Percentiles rank a stretch among this genome's conserved stretches.
phyloP scores from a whole-genome alignment of 2,888 invertebrate genomes.

The Leucophenga maculata region DNA sequence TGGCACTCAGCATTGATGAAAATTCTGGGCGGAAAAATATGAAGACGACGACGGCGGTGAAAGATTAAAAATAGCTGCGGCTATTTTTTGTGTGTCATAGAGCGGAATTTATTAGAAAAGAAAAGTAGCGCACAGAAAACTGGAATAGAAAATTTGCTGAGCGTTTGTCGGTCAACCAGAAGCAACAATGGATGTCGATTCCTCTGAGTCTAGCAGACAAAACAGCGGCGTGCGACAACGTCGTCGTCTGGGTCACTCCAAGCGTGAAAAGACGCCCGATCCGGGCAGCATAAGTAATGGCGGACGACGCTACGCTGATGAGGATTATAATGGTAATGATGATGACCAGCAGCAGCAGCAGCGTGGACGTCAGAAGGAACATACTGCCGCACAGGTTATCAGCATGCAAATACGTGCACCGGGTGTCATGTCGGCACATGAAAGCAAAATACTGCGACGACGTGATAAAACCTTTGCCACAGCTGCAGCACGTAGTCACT shows the following conservation, averaged over 20 bases:
- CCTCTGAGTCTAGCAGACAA: constrained; percentile 21
- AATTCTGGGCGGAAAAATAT: constrained; percentile 18
- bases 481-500: constrained; percentile 71
- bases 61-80: constrained; percentile 33
- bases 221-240: constrained; percentile 73
- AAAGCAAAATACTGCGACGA: constrained; percentile 69
- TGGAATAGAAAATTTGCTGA: constrained; percentile 6
- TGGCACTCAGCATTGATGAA: constrained; percentile 22
- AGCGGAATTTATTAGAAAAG: constrained; percentile 9
- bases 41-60: constrained; percentile 8
- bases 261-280: constrained; percentile 78
- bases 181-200: not conserved
- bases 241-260: constrained; percentile 75
- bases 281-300: constrained; percentile 39
- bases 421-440: constrained; percentile 66
- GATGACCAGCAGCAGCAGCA: constrained; percentile 29
- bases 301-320: constrained; percentile 43
- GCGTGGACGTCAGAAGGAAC: constrained; percentile 31
- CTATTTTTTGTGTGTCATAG: constrained; percentile 4
- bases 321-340: constrained; percentile 56
- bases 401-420: constrained; percentile 67
- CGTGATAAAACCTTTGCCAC: constrained; percentile 68
- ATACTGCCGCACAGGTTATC: constrained; percentile 51
- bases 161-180: not conserved
- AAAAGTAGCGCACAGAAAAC: not conserved